These are phyloP conservation scores for Hyalella azteca DNA, from an alignment of 2,888 invertebrate species.

Conservation along the genomic window DNA sequence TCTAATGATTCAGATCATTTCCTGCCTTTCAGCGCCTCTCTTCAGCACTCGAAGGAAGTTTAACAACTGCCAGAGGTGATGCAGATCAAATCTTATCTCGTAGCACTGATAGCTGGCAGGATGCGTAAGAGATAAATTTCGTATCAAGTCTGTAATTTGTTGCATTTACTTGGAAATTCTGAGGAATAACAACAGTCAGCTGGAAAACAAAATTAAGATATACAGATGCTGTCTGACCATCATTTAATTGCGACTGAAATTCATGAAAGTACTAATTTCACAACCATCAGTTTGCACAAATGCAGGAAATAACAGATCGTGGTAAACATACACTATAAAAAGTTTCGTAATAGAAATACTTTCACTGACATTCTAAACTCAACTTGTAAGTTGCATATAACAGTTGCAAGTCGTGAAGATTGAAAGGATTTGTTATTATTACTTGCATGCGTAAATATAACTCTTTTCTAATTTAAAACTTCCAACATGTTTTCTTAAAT, in stretches of 20 bases:
- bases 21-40: neutral
- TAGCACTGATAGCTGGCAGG: neutral
- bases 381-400: no score
- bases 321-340: no score
- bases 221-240: no score
- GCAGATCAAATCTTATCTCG: conserved; percentile 20
- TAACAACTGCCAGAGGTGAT: neutral
- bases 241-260: no score
- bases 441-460: neutral
- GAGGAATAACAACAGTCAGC: neutral
- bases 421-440: no score
- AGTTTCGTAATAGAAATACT: no score
- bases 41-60: neutral
- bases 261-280: no score
- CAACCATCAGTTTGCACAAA: no score
- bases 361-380: no score
- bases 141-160: neutral
- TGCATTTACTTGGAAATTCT: neutral
- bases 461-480: neutral
- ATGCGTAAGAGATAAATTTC: neutral
- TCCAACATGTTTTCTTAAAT: neutral
- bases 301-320: no score
- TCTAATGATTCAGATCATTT: neutral
- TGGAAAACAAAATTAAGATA: no score
- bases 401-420: no score